Evolutionary conservation across 2,888 invertebrate genomes (phyloP).

Genomic region (Cheilosia scutellata): DNA sequence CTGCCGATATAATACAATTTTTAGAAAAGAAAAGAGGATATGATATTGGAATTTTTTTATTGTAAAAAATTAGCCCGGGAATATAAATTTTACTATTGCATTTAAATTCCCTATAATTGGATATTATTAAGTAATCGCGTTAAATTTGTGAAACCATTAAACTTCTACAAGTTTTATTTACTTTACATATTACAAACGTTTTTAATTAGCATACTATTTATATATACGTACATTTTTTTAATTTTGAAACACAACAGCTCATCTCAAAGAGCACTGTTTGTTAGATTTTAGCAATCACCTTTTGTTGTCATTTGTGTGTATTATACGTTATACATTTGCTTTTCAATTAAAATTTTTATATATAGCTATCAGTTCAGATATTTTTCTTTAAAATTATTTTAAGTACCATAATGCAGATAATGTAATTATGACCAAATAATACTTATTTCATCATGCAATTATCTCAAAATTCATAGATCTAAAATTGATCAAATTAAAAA

Average conservation of each 20-base stretch:
- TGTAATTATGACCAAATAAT: too few species aligned
- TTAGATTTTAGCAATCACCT: constrained; percentile 14
- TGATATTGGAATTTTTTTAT: constrained; percentile 29
- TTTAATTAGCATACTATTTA: constrained; percentile 4
- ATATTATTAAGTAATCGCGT: neutral
- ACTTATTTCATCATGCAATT: too few species aligned
- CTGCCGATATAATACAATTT: constrained; percentile 14
- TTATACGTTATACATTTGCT: neutral
- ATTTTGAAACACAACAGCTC: constrained; percentile 15
- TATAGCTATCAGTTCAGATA: neutral
- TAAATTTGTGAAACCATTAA: neutral
- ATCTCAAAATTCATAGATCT: too few species aligned
- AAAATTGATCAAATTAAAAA: too few species aligned
- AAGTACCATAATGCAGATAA: neutral
- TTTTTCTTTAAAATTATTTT: neutral
- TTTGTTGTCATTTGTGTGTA: constrained; percentile 2
- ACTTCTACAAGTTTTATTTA: neutral
- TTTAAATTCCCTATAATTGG: constrained; percentile 10
- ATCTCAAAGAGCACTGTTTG: constrained; percentile 33
- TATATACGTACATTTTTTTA: constrained; percentile 1
- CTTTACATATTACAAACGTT: neutral
- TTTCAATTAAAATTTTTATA: neutral
- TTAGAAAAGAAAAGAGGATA: constrained; percentile 63
- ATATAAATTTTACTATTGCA: constrained; percentile 2
- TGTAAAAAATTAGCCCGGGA: constrained; percentile 1